A percentile compares a stretch with the other conserved stretches of the same genome.
Conservation (phyloP, 2,113 vertebrate genomes). For the Larimichthys polyactis region DNA sequence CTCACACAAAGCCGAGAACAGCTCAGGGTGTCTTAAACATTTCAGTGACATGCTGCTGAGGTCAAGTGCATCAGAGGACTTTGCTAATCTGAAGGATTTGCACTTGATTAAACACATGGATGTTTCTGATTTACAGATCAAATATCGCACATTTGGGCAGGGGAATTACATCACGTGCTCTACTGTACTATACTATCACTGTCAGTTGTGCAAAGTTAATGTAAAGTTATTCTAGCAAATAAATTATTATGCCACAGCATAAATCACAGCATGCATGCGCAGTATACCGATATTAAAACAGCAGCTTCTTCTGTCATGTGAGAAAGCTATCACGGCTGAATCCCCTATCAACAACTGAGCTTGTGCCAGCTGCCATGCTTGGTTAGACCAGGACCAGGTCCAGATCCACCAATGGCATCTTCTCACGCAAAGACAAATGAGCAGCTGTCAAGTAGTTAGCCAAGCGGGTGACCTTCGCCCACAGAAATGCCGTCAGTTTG, state of each 20-base stretch:
- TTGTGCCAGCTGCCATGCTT: constrained; percentile 61
- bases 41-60: constrained; percentile 24
- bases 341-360: constrained; percentile 67
- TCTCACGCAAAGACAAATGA: constrained; percentile 81
- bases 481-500: constrained; percentile 52
- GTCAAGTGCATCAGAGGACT: constrained; percentile 3
- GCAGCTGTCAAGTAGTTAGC: constrained; percentile 75
- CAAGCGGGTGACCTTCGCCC: constrained; percentile 41
- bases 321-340: constrained; percentile 44
- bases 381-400: constrained; percentile 58
- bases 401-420: constrained; percentile 69
- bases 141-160: background rate
- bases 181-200: no score
- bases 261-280: constrained; percentile 18
- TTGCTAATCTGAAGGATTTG: constrained; percentile 8
- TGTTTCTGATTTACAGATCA: background rate
- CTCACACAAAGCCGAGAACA: constrained; percentile 29
- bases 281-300: constrained; percentile 2
- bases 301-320: constrained; percentile 28
- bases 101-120: background rate
- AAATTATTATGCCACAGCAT: background rate
- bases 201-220: constrained; percentile 2
- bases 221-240: background rate
- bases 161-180: background rate
- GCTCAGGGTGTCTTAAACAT: constrained; percentile 15